These are phyloP conservation scores for Philotrypesis tridentata DNA, from an alignment of 1,140 invertebrate species.

Conservation along the genomic window DNA sequence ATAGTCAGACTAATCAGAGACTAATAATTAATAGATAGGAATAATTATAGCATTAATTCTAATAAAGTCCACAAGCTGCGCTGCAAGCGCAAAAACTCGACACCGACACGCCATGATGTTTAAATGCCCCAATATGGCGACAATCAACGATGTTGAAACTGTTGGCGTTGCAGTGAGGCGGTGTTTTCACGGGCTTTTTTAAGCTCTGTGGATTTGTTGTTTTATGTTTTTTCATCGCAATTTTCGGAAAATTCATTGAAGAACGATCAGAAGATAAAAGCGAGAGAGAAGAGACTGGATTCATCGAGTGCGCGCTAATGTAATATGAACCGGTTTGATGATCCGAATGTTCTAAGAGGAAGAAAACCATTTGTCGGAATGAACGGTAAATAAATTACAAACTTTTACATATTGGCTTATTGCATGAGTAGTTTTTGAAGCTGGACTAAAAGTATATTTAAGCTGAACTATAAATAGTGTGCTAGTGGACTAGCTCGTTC, in stretches of 20 bases:
- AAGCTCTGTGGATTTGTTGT: neutral
- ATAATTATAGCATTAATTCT: too few relatives aligned
- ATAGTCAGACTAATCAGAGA: too few relatives aligned
- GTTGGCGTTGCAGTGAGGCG: neutral
- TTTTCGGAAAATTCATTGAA: neutral
- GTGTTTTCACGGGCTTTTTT: neutral
- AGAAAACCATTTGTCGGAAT: constrained; percentile 68
- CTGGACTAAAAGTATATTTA: neutral
- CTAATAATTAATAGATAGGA: too few relatives aligned
- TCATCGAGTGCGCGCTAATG: constrained; percentile 38
- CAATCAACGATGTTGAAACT: constrained; percentile 2
- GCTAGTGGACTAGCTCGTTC: too few relatives aligned
- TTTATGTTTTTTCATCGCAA: neutral
- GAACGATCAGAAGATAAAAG: neutral
- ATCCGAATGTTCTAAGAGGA: constrained; percentile 64
- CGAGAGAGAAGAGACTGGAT: neutral
- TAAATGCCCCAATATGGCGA: constrained; percentile 37
- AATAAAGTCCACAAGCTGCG: too few relatives aligned
- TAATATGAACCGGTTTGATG: constrained; percentile 69
- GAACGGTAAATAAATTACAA: constrained; percentile 61
- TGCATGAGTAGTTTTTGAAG: neutral
- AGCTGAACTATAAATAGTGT: too few relatives aligned
- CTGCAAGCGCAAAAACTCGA: too few relatives aligned
- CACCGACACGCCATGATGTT: constrained; percentile 35
- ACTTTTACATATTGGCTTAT: neutral